Percentiles rank a stretch among this genome's conserved stretches.
These are phyloP conservation scores for Tanytarsus gracilentus DNA, from an alignment of 2,888 invertebrate genomes.

Conservation along the genomic window DNA sequence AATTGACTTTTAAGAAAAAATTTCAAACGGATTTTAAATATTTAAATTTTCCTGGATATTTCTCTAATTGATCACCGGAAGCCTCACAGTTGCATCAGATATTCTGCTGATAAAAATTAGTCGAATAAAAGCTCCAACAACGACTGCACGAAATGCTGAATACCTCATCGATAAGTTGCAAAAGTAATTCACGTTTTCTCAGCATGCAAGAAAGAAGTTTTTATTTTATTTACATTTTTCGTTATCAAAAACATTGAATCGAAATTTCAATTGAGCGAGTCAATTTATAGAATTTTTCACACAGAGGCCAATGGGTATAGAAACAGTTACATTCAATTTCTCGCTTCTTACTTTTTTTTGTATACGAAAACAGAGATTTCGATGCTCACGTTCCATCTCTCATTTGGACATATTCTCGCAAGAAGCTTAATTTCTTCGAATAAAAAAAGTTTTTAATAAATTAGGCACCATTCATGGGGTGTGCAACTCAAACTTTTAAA, in stretches of 20 bases:
- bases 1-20: too few relatives aligned
- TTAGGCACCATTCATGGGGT: conserved; percentile 9
- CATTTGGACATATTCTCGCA: not conserved
- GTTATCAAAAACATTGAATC: conserved; percentile 14
- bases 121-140: too few relatives aligned
- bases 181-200: too few relatives aligned
- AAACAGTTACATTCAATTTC: conserved; percentile 6
- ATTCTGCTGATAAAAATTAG: too few relatives aligned
- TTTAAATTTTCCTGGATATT: too few relatives aligned
- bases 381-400: conserved; percentile 2
- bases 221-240: conserved; percentile 4
- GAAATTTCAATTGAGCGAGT: conserved; percentile 8
- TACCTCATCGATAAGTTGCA: too few relatives aligned
- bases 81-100: too few relatives aligned
- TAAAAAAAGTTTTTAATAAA: not conserved
- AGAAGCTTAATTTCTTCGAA: conserved; percentile 5
- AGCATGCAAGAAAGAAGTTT: not conserved
- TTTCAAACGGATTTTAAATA: too few relatives aligned
- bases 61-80: too few relatives aligned
- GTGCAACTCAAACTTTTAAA: conserved; percentile 1
- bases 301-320: not conserved
- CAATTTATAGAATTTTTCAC: not conserved
- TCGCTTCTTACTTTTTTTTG: conserved; percentile 4
- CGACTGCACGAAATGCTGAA: too few relatives aligned
- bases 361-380: not conserved